Evolutionary conservation across 2,888 invertebrate genomes (phyloP), one percentile per base, ranked within the genome.

Genomic region (Drosophila sordidapex): DNA sequence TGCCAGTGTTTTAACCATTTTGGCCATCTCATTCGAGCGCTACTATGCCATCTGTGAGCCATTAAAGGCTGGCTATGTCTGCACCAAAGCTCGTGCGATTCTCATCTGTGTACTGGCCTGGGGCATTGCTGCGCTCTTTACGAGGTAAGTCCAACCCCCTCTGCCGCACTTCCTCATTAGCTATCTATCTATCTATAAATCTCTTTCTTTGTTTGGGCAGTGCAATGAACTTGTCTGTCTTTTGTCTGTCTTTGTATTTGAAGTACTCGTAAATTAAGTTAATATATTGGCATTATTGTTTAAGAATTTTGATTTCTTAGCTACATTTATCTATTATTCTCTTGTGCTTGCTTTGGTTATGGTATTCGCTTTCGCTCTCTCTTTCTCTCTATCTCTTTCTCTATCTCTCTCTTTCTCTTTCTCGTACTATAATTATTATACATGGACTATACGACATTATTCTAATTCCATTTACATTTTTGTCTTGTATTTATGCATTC

Each of bases 1-100:
- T 92, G 97, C 98, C 33, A 98, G 98, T 43, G 98, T 98, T 4
- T 94, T 98, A 62, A 98, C 98, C 43, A 98, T 98, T 89, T 94
- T 98, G 89, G 98, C 98, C 69, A 98, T 98, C 93, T 97, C 97
- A 91, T 97, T 98, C 93, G 98, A 98, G 93, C 95, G 97, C 66
- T 97, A 96, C 94, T 96, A 96, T 93, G 98, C 98, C 79, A 98
- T 98, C 92, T 98, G 98, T 93, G 97, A 98, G 92, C 98, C 98
- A 0, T 94, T 98, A 62, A 95, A 97, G 85, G 98, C 97, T 6
- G 97, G 97, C 70, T 97, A 97, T 93, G 97, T 97, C 60, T 98
- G 97, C 93, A 98, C 97, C 38, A 97, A 97, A 93, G 95, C 97
- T 13, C 94, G 97, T 63, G 97, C 97, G 0, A 95, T 97, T 27